These are phyloP conservation scores for Harpalus rubripes DNA, from an alignment of 2,888 invertebrate genomes.

Conservation along the genomic window DNA sequence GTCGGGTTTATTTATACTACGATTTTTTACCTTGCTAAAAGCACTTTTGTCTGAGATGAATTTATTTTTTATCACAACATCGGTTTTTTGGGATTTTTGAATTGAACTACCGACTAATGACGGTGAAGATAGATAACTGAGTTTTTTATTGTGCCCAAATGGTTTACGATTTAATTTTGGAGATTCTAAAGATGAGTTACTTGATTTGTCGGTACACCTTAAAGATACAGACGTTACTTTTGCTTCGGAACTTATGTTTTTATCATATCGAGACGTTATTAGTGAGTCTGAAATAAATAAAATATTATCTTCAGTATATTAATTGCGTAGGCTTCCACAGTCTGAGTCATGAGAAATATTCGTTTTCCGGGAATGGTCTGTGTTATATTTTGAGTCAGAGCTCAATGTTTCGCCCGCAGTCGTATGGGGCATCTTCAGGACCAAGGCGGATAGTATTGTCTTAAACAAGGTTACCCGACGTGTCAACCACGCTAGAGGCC, in stretches of 20 bases:
- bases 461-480: no score
- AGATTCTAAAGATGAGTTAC: constrained; percentile 28
- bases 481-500: no score
- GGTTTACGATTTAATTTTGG: constrained; percentile 21
- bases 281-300: neutral
- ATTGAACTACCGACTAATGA: constrained; percentile 65
- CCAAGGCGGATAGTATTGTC: no score
- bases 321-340: no score
- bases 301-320: neutral
- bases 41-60: constrained; percentile 33
- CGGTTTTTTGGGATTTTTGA: constrained; percentile 24
- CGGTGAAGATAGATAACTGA: constrained; percentile 56
- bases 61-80: constrained; percentile 50
- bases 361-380: no score
- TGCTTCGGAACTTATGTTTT: constrained; percentile 20
- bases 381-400: no score
- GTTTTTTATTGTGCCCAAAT: constrained; percentile 7
- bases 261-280: constrained; percentile 31
- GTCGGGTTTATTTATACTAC: constrained; percentile 73
- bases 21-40: constrained; percentile 68
- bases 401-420: no score
- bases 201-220: constrained; percentile 13
- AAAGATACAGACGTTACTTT: constrained; percentile 39
- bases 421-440: no score
- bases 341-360: no score